Evolutionary conservation across 1,140 invertebrate species (phyloP).

Genomic region (Xylocopa sonorina): DNA sequence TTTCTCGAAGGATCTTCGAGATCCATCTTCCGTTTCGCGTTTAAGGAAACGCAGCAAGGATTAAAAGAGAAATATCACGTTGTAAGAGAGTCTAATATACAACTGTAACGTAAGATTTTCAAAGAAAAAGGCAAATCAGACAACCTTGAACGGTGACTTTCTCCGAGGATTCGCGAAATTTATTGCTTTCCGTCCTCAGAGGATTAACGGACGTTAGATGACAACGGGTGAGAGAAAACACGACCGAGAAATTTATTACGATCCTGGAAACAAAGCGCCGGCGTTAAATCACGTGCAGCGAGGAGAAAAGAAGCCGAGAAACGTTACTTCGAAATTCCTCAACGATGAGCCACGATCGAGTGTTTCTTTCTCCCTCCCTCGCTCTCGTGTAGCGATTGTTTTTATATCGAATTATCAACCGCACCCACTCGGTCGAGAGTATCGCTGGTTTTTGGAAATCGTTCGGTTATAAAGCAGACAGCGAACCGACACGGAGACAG

Average conservation of each 20-base stretch:
- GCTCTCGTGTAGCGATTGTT: neutral
- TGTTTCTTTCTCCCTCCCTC: too few species aligned
- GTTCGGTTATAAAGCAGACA: slow-evolving; percentile 11
- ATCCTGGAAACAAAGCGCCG: slow-evolving; percentile 19
- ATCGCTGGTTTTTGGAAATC: neutral
- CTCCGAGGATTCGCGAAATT: slow-evolving; percentile 32
- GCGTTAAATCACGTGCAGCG: slow-evolving; percentile 9
- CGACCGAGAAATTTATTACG: slow-evolving; percentile 27
- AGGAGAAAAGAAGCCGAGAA: neutral
- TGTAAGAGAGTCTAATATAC: neutral
- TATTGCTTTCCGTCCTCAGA: slow-evolving; percentile 6
- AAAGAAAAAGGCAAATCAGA: slow-evolving; percentile 31
- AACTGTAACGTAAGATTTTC: neutral
- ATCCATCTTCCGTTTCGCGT: neutral
- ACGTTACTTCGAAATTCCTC: slow-evolving; percentile 8
- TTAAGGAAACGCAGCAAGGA: neutral
- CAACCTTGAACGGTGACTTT: slow-evolving; percentile 2
- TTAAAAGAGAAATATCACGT: neutral
- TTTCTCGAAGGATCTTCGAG: neutral
- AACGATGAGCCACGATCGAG: neutral
- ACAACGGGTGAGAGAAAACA: slow-evolving; percentile 4
- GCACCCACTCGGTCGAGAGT: neutral
- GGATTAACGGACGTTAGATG: slow-evolving; percentile 32
- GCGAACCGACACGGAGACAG: neutral
- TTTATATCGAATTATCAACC: neutral